Evolutionary conservation across 2,888 invertebrate genomes (phyloP).

Genomic region (Cenopis cana): DNA sequence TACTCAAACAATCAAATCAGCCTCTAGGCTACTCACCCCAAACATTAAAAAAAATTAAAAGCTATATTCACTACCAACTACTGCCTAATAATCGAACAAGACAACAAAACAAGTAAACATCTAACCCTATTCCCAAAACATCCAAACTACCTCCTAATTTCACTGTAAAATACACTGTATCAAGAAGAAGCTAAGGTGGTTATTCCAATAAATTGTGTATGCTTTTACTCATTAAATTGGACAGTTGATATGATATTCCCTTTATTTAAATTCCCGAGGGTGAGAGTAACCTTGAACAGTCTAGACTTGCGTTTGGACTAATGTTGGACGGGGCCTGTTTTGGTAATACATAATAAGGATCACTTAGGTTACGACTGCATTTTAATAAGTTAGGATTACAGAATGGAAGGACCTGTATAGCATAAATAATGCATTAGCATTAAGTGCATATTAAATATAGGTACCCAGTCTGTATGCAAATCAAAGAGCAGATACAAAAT

Average conservation of each 20-base stretch:
- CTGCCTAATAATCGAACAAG: constrained; percentile 10
- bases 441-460: not conserved
- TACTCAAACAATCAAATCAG: not conserved
- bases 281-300: constrained; percentile 45
- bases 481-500: too few species aligned
- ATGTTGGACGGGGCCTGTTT: constrained; percentile 21
- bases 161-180: not conserved
- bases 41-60: not conserved
- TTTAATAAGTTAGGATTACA: not conserved
- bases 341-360: constrained; percentile 18
- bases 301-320: constrained; percentile 44
- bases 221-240: constrained; percentile 24
- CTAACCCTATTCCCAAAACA: not conserved
- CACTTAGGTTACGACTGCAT: constrained; percentile 10
- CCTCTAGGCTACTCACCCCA: constrained; percentile 4
- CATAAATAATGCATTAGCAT: not conserved
- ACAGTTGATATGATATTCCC: constrained; percentile 40
- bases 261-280: constrained; percentile 39
- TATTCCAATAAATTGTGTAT: not conserved
- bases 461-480: too few species aligned
- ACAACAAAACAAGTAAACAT: constrained; percentile 29
- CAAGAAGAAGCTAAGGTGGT: not conserved
- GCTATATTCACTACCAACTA: constrained; percentile 8
- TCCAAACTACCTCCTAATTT: not conserved
- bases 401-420: not conserved